Evolutionary conservation across 2,888 invertebrate species (phyloP).

Genomic region (Pseudococcus longispinus): DNA sequence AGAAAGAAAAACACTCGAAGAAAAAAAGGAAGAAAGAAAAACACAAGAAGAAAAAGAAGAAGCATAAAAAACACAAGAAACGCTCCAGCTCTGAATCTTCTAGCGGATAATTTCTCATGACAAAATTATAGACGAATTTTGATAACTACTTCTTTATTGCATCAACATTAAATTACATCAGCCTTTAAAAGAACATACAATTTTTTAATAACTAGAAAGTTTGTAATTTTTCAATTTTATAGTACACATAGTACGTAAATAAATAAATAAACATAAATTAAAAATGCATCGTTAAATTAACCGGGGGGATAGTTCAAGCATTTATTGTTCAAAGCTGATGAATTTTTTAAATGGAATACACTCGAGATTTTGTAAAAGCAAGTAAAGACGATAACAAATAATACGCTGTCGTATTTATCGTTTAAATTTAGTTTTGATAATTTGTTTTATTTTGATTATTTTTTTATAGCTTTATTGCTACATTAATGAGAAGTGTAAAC

Average conservation of each 20-base stretch:
- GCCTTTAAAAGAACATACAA: conserved; percentile 41
- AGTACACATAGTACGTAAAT: conserved; percentile 18
- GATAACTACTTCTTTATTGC: conserved; percentile 39
- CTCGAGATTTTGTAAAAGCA: background rate
- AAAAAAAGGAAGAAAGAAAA: conserved; percentile 37
- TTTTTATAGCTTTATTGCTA: background rate
- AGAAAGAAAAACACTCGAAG: background rate
- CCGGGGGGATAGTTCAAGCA: background rate
- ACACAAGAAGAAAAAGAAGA: conserved; percentile 33
- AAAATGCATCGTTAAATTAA: conserved; percentile 34
- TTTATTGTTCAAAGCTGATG: background rate
- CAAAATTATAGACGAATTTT: background rate
- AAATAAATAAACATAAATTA: conserved; percentile 37
- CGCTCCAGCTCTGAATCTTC: conserved; percentile 28
- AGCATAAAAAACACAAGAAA: conserved; percentile 46
- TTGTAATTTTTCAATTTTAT: conserved; percentile 32
- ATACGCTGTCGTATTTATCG: background rate
- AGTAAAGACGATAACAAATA: background rate
- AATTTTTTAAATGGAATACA: background rate
- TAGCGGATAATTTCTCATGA: background rate
- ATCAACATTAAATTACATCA: conserved; percentile 45
- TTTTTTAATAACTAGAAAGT: conserved; percentile 39
- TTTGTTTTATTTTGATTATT: background rate
- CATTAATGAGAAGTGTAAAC: background rate
- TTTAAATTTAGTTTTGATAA: background rate